phyloP scores from a whole-genome alignment of 2,113 vertebrate species.

The Heliornis fulica region DNA sequence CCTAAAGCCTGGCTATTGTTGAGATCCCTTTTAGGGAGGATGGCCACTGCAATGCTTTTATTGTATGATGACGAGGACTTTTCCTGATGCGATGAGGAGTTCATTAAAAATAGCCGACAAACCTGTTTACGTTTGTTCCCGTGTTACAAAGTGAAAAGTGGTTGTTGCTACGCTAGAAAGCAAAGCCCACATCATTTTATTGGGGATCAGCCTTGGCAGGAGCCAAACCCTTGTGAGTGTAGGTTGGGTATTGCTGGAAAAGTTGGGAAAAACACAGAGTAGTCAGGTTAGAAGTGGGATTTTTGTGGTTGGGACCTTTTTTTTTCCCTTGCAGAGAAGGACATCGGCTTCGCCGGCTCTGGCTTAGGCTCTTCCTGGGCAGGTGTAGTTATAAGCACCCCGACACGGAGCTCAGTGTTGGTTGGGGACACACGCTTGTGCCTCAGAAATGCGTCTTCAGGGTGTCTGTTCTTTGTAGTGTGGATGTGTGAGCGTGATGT shows the following conservation, averaged over 20 bases:
- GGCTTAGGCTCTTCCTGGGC: background rate
- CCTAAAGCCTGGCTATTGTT: conserved; percentile 80
- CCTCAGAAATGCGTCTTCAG: background rate
- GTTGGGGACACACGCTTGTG: background rate
- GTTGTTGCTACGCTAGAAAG: background rate
- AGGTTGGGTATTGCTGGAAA: background rate
- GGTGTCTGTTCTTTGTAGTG: background rate
- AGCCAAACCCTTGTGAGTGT: rapidly evolving
- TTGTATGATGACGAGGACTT: conserved; percentile 64
- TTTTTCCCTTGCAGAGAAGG: background rate
- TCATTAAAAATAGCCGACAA: conserved; percentile 69
- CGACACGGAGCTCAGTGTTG: rapidly evolving
- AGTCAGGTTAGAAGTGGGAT: background rate
- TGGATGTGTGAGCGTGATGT: rapidly evolving
- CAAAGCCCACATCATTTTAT: background rate
- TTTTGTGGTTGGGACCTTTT: background rate
- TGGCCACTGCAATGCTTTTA: conserved; percentile 70
- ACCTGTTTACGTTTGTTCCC: conserved; percentile 35
- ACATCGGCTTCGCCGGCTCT: background rate
- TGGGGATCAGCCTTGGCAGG: background rate
- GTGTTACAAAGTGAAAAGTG: background rate
- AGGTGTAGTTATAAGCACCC: background rate
- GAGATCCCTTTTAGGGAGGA: conserved; percentile 67
- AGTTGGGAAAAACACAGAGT: background rate
- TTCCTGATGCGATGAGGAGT: conserved; percentile 71